Evolutionary conservation across 2,797 vertebrate species (phyloP).

Genomic region (Novumbra hubbsi): DNA sequence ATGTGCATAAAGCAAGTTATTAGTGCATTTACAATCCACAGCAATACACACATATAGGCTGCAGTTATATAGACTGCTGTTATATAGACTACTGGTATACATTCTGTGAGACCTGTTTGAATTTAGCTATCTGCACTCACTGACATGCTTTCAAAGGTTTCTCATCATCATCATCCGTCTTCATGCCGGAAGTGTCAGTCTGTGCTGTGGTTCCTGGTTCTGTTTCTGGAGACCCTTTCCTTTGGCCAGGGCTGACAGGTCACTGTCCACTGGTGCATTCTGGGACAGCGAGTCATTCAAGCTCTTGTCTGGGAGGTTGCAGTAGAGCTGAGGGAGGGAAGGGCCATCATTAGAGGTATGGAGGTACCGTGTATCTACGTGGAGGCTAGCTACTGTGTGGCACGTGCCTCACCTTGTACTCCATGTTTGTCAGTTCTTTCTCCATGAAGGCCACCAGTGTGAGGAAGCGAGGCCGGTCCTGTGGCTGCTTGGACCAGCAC

Average conservation of each 20-base stretch:
- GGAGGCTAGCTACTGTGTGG: not conserved
- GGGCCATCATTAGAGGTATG: constrained; percentile 8
- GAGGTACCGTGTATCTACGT: not conserved
- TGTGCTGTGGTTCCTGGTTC: constrained; percentile 31
- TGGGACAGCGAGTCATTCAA: constrained; percentile 47
- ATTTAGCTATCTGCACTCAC: not conserved
- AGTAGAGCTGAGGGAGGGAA: constrained; percentile 65
- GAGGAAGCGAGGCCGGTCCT: constrained; percentile 83
- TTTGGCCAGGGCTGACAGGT: constrained; percentile 39
- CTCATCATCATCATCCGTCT: constrained; percentile 32
- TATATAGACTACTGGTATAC: not conserved
- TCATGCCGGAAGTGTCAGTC: not conserved
- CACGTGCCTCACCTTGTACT: constrained; percentile 78
- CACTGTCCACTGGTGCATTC: constrained; percentile 42
- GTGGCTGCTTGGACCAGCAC: constrained; percentile 87
- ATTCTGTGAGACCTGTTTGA: not conserved
- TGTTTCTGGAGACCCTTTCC: constrained; percentile 17
- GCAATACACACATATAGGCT: not conserved
- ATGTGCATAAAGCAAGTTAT: not conserved
- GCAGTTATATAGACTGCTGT: not conserved
- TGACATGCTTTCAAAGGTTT: constrained; percentile 27
- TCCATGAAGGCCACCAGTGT: constrained; percentile 81
- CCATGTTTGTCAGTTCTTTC: constrained; percentile 79
- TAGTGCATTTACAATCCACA: not conserved
- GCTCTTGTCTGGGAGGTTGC: constrained; percentile 49